phyloP scores from a whole-genome alignment of 2,113 vertebrate genomes.

The Apaloderma vittatum region DNA sequence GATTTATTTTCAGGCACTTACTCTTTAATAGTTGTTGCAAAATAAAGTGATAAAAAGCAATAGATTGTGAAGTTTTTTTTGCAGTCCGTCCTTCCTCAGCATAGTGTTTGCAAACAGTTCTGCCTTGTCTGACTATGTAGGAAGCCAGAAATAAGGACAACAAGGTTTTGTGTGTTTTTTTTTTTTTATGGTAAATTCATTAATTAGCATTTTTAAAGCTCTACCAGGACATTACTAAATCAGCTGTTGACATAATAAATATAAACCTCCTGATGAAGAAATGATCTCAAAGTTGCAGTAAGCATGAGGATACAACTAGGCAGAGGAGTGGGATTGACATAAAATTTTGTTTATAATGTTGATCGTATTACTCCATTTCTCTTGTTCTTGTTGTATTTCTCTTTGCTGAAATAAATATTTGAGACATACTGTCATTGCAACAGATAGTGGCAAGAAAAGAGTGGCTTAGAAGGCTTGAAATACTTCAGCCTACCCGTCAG shows the following conservation, averaged over 20 bases:
- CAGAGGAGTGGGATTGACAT: background rate
- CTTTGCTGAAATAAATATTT: background rate
- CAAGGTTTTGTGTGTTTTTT: background rate
- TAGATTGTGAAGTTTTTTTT: background rate
- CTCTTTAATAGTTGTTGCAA: background rate
- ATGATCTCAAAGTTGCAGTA: background rate
- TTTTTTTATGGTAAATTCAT: background rate
- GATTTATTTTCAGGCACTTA: constrained; percentile 26
- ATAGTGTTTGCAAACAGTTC: background rate
- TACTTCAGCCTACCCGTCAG: background rate
- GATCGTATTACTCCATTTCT: background rate
- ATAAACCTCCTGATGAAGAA: background rate
- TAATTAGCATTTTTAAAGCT: constrained; percentile 2
- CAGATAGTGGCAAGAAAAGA: background rate
- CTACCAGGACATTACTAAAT: background rate
- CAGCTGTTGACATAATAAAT: background rate
- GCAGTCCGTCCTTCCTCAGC: background rate
- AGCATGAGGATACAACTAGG: background rate
- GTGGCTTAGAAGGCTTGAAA: background rate
- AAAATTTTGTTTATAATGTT: background rate
- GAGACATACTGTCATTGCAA: background rate
- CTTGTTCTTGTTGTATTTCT: background rate
- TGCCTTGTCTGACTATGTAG: background rate
- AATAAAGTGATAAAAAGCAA: constrained; percentile 12
- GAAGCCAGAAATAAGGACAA: background rate